These are phyloP conservation scores for Anoplolepis gracilipes DNA, from an alignment of 1,140 invertebrate species.

Conservation along the genomic window DNA sequence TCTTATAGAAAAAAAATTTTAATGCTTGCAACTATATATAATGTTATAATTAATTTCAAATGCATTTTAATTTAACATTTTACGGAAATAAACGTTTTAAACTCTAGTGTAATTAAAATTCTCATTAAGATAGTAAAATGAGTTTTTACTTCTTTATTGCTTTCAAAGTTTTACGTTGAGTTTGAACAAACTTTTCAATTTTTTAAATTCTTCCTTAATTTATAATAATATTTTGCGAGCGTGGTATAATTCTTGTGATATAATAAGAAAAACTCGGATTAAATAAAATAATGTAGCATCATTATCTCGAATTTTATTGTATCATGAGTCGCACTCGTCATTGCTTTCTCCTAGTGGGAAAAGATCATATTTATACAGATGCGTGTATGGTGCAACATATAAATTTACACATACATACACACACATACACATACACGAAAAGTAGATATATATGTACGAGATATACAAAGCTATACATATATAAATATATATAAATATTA, in stretches of 20 bases:
- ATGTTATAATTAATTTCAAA: not conserved
- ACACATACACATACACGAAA: constrained; percentile 6
- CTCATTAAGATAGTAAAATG: not conserved
- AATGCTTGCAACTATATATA: not conserved
- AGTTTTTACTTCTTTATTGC: not conserved
- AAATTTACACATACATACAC: not conserved
- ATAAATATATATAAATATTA: constrained; percentile 6
- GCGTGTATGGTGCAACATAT: no score
- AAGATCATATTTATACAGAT: constrained; percentile 32
- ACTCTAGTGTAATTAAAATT: not conserved
- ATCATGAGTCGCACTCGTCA: constrained; percentile 50
- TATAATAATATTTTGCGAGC: not conserved
- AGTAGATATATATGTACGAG: constrained; percentile 20
- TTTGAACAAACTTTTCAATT: not conserved
- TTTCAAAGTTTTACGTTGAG: not conserved
- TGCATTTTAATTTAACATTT: not conserved
- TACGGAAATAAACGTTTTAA: not conserved
- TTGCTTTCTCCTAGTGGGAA: constrained; percentile 22
- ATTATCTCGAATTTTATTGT: constrained; percentile 29
- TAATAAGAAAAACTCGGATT: not conserved
- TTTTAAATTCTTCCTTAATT: constrained; percentile 1
- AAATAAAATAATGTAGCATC: not conserved
- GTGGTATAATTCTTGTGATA: not conserved
- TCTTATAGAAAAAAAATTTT: not conserved
- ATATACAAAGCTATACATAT: constrained; percentile 21